Base-by-base conservation (phyloP, 2,888 invertebrate genomes). In the Lamproptera curius region DNA sequence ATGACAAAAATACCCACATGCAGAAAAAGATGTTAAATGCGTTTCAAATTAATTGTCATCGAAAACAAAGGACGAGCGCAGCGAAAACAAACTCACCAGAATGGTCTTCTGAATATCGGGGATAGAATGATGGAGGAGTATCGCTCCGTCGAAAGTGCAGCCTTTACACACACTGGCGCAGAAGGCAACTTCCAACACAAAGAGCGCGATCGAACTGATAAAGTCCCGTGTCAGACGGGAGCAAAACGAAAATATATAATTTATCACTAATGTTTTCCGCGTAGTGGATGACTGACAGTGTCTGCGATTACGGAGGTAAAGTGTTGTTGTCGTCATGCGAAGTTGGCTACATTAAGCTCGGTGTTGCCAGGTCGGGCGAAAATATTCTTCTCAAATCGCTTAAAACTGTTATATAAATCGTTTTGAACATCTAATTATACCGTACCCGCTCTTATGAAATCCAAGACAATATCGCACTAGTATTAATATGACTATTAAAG, bases 151-250 rank as follows among this genome's bases (percentile, higher is more conserved):
- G 76, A 75, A 80, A 76, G 79, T 63, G 74, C 62, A 66, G 70
- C 81, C 88, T 88, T 87, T 87, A 84, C 86, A 84, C 88, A 76
- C 88, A 86, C 88, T 88, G 88, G 88, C 77, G 80, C 66, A 88
- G 87, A 88, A 88, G 88, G 78, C 76, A 63, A 70, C 81, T 76
- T 64, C 62, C 73, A 76, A 81, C 74, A 73, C 70, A 72, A 76
- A 74, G 65, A 65, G 56, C 56, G 44, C 58, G 61, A 57, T 53
- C 54, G 56, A 56, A 60, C 52, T 65, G 70, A 73, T 73, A 75
- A 75, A 70, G 65, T 44, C 53, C 51, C 47, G 49, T 52, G 57
- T 57, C 54, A 56, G 59, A 58, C 43, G 51, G 59, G 61, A 64
- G 10, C 65, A 62, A 67, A 62, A 63, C 56, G 62, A 65, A 58